A percentile compares a stretch with the other conserved stretches of the same genome.
Conservation (phyloP, 2,113 vertebrate species). For the Pangasianodon hypophthalmus region DNA sequence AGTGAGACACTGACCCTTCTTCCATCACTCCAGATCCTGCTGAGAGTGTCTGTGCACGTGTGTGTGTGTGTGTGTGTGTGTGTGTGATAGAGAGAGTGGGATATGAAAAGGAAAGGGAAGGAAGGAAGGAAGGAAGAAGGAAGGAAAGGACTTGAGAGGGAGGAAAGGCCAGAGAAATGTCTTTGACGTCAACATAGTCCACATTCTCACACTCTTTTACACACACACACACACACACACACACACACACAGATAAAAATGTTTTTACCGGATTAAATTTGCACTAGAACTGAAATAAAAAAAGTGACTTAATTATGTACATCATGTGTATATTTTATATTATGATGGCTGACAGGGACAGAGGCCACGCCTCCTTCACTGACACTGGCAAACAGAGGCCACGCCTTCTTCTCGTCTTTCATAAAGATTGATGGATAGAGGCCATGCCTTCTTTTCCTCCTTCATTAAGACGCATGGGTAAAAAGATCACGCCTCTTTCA, state of each 20-base stretch:
- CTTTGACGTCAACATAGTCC: conserved; percentile 36
- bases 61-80: conserved; percentile 24
- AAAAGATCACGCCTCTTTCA: background rate
- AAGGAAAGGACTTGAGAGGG: background rate
- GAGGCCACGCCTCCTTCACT: background rate
- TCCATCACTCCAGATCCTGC: conserved; percentile 17
- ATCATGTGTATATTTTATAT: background rate
- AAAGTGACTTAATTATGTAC: background rate
- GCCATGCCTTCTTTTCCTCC: background rate
- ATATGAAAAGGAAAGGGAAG: conserved; percentile 19
- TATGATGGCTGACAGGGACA: background rate
- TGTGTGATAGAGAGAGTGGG: background rate
- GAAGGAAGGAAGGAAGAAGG: background rate
- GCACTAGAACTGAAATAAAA: background rate
- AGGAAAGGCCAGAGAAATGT: background rate
- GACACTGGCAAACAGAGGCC: background rate
- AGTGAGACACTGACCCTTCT: conserved; percentile 14
- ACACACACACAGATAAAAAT: background rate
- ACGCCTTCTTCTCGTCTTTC: background rate
- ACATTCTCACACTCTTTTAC: background rate
- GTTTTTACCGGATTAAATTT: background rate
- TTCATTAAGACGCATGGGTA: background rate
- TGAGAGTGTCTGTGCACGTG: conserved; percentile 16
- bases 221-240: conserved; percentile 10
- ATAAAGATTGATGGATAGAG: background rate